These are phyloP conservation scores for Panagrolaimus sp. DNA, from an alignment of 1,140 invertebrate species.

Conservation along the genomic window DNA sequence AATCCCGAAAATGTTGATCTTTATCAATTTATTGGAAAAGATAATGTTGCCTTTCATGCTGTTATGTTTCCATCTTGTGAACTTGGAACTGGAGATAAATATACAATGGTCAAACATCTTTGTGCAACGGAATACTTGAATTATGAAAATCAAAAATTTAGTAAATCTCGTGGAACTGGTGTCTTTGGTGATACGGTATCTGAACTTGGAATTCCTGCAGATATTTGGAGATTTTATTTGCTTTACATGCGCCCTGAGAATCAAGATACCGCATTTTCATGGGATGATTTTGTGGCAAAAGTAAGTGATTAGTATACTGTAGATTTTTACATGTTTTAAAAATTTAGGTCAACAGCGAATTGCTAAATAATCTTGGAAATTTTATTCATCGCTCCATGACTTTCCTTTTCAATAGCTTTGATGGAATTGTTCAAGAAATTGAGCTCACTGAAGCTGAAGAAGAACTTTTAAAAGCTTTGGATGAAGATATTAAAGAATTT, in stretches of 20 bases:
- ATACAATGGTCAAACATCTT: constrained; percentile 77
- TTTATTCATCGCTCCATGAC: constrained; percentile 83
- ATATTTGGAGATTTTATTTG: constrained; percentile 95
- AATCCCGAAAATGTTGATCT: constrained; percentile 69
- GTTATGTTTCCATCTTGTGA: constrained; percentile 90
- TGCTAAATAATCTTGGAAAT: constrained; percentile 95
- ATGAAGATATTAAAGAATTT: constrained; percentile 75
- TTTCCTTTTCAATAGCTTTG: constrained; percentile 82
- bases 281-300: constrained; percentile 57
- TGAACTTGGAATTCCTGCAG: constrained; percentile 81
- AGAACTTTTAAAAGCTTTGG: constrained; percentile 73
- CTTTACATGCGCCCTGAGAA: constrained; percentile 86
- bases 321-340: constrained; percentile 6
- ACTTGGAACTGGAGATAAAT: constrained; percentile 75
- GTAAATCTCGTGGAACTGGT: constrained; percentile 91
- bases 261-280: constrained; percentile 61
- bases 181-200: constrained; percentile 91
- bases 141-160: constrained; percentile 98
- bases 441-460: constrained; percentile 69
- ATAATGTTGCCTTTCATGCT: constrained; percentile 97
- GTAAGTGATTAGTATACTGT: constrained; percentile 77
- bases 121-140: constrained; percentile 97
- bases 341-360: constrained; percentile 83
- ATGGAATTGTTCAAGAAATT: constrained; percentile 72
- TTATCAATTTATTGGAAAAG: constrained; percentile 97